phyloP scores from a whole-genome alignment of 2,888 invertebrate genomes.

The Amitus sp. region DNA sequence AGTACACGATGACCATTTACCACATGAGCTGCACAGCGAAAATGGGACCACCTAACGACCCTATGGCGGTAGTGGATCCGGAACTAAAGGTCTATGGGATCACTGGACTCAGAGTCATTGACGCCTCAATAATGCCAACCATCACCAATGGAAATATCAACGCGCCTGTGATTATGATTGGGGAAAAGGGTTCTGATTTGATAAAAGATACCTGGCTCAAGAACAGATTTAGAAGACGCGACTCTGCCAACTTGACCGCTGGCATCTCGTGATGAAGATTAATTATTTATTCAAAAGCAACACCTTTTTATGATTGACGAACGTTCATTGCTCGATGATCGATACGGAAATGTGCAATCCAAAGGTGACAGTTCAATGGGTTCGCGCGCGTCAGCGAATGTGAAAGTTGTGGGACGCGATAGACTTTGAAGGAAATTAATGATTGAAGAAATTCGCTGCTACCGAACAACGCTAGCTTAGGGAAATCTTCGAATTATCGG shows the following conservation, averaged over 20 bases:
- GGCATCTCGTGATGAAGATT: not conserved
- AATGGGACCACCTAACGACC: slow-evolving; percentile 83
- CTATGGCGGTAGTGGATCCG: slow-evolving; percentile 84
- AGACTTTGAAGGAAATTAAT: not conserved
- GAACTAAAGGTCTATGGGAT: slow-evolving; percentile 81
- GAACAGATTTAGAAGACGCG: not conserved
- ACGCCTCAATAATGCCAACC: slow-evolving; percentile 89
- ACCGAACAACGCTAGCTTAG: not conserved
- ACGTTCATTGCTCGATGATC: too few species aligned
- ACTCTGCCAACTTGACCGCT: not conserved
- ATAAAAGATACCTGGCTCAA: not conserved
- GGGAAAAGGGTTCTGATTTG: slow-evolving; percentile 37
- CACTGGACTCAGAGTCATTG: slow-evolving; percentile 81
- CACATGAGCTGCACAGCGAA: slow-evolving; percentile 86
- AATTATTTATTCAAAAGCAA: not conserved
- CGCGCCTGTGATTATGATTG: slow-evolving; percentile 89
- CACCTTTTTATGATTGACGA: too few species aligned
- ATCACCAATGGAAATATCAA: slow-evolving; percentile 85
- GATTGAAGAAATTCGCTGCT: not conserved
- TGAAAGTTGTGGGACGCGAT: not conserved
- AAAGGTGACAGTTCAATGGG: not conserved
- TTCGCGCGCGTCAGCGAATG: not conserved
- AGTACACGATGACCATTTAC: slow-evolving; percentile 89
- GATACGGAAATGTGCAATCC: too few species aligned
- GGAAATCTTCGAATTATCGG: too few species aligned